Base-by-base conservation (phyloP, 2,797 vertebrate genomes). In the Prunella strophiata region DNA sequence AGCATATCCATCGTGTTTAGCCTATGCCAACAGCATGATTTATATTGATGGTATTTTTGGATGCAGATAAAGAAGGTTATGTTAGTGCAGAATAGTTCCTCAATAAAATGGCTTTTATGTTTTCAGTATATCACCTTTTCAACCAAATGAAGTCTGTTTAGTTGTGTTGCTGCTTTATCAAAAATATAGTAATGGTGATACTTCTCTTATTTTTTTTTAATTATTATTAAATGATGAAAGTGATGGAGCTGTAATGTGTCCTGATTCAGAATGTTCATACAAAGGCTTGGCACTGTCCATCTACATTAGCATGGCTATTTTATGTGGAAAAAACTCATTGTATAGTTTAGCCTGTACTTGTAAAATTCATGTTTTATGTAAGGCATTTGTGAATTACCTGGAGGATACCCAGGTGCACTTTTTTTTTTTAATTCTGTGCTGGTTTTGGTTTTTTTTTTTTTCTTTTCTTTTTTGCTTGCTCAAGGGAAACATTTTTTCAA, bases 401-500 rank as follows among this genome's bases (percentile, higher is more conserved):
- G 19, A 83, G 29, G 19, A 55, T 83, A 55, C 5, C 4, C 12
- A 38, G 5, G 3, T 81, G 38, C 5, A 8, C 5, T 9, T 51
- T 80, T 48, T 43, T 43, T 21, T 48, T 18, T 16, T 13, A 36
- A 15, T 59, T 29, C n/a, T 52, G 9, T 3, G 2, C 16, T 58
- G 3, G 3, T 58, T 58, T 16, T 3, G 10, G 20, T 4, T 0
- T 43, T 34, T 30, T 29, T 10, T 1, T 11, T 17, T 25, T 45
- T 34, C 10, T 7, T 0, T 7, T 5, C 3, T 13, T 10, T 25
- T 23, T n/a, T n/a, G 0, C 23, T 81, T 68, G 13, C 16, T 50
- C 36, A 22, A 48, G 23, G 50, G 34, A 79, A 81, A 22, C 4
- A 8, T 16, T 40, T 75, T 16, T 10, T 63, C 9, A 54, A 9